Evolutionary conservation across 2,888 invertebrate species (phyloP).

Genomic region (Apodemia duryi): DNA sequence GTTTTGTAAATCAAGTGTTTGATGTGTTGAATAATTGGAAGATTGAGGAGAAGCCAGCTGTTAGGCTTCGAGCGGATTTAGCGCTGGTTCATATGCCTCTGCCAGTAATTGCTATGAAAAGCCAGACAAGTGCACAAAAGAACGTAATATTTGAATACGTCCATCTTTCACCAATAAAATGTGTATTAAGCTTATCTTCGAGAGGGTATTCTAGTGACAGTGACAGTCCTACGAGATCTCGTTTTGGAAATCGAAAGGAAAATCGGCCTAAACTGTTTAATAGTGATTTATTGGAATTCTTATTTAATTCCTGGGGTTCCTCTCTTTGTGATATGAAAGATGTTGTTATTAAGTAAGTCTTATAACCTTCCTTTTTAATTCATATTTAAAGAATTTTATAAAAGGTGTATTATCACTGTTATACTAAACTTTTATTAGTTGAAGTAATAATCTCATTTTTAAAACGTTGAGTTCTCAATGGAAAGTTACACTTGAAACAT

Average conservation of each 20-base stretch:
- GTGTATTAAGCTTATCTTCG: slow-evolving; percentile 81
- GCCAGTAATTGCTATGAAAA: slow-evolving; percentile 65
- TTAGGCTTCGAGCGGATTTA: slow-evolving; percentile 76
- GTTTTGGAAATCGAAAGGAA: slow-evolving; percentile 59
- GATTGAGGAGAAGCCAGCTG: slow-evolving; percentile 77
- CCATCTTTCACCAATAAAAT: slow-evolving; percentile 79
- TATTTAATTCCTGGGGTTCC: slow-evolving; percentile 82
- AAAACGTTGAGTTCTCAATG: too few relatives aligned
- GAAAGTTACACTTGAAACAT: too few relatives aligned
- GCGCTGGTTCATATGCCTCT: slow-evolving; percentile 80
- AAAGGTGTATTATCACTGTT: neutral
- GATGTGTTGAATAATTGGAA: slow-evolving; percentile 81
- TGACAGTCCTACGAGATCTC: slow-evolving; percentile 47
- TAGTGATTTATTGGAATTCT: slow-evolving; percentile 80
- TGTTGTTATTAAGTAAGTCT: slow-evolving; percentile 78
- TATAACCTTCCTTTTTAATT: neutral
- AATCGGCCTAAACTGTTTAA: slow-evolving; percentile 74
- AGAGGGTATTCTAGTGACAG: slow-evolving; percentile 60
- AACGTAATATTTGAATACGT: slow-evolving; percentile 77
- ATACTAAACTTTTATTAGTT: neutral
- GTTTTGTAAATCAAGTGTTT: slow-evolving; percentile 81
- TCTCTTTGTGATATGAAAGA: slow-evolving; percentile 83
- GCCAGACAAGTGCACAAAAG: slow-evolving; percentile 52
- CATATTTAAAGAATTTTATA: too few relatives aligned
- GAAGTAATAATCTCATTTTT: too few relatives aligned